Evolutionary conservation across 2,888 invertebrate genomes (phyloP), one percentile per base, ranked within the genome.

Genomic region (Drosophila siamana): DNA sequence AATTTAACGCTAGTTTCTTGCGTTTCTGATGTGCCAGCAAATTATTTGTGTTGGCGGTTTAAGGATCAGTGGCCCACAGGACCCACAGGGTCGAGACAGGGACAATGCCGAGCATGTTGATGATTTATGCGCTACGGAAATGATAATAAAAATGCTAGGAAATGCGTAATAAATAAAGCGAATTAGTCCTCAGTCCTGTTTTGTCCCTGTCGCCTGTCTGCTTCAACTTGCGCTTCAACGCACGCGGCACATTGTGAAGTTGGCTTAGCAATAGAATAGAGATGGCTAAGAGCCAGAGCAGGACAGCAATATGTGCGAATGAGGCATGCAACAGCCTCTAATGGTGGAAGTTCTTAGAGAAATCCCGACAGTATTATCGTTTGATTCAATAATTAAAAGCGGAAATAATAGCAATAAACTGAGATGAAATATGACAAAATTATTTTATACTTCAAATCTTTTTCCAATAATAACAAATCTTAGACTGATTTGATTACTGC

Each of bases 61-160:
- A 43, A 64, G 70, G 60, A 75, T 66, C 60, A 46, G 56, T 57
- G 65, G 40, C 43, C 43, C 59, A n/a, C 36, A 19, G 24, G 41
- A 13, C 26, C n/a, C n/a, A n/a, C 38, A 54, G 52, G 41, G 41
- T 52, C 55, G 19, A 44, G 50, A 48, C 33, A 33, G 33, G 64
- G 59, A 74, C 69, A 76, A 78, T 64, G 74, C 57, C 74, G 36
- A 13, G 55, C 62, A 64, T 61, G 74, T 50, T 44, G 71, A 82
- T 88, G 88, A 89, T 88, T 88, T 85, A 88, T 88, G 83, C 69
- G 64, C 64, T 50, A 47, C 78, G 88, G 89, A 88, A 89, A 78
- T 85, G 85, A 88, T 83, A 80, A 88, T 88, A 85, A 88, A 85
- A 88, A 74, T 88, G 64, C 64, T 78, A 69, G 88, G 89, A 80